Evolutionary conservation across 2,113 vertebrate species (phyloP), one percentile per base, ranked within the genome.

Genomic region (Xerus inauris): DNA sequence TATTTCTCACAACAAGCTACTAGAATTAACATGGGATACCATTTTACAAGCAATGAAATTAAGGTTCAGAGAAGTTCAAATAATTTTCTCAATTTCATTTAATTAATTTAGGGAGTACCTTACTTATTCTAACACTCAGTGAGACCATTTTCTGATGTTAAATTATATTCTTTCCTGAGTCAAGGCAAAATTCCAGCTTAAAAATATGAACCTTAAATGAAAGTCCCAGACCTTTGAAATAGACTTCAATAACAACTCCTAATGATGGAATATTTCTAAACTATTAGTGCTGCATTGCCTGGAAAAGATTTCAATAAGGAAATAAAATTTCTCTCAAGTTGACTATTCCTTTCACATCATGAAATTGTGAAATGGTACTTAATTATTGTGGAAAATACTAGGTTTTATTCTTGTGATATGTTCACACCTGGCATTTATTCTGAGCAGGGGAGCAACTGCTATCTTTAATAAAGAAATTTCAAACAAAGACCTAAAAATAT

Each of bases 401-500:
- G 42, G 42, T 95, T 98, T 94, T 86, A 28, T 95, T 97, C 80
- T 75, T 77, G 42, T 89, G 93, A 92, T 94, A 28, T 51, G 51
- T 94, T 98, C 69, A 87, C 91, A 98, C 87, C 24, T 98, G 91
- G 77, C 9, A 51, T 98, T 98, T 98, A 89, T 97, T 97, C 94
- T 96, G 62, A 92, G 38, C 32, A 94, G 24, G 28, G 67, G 28
- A 98, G 93, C 91, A 97, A 96, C 81, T 97, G 94, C 75, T 93
- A 91, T 90, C 76, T 97, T 97, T 97, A 97, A 97, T 94, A 95
- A 98, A 96, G 71, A 95, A 47, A 75, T 98, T 87, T 97, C 96
- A 94, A 97, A 97, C 42, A 87, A 97, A 97, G 88, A 75, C 97
- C 96, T 86, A 76, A 97, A 98, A 97, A 96, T 97, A 93, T 93